These are phyloP conservation scores for Pseudomyrmex dendroicus DNA, from an alignment of 1,140 invertebrate genomes.

Conservation along the genomic window DNA sequence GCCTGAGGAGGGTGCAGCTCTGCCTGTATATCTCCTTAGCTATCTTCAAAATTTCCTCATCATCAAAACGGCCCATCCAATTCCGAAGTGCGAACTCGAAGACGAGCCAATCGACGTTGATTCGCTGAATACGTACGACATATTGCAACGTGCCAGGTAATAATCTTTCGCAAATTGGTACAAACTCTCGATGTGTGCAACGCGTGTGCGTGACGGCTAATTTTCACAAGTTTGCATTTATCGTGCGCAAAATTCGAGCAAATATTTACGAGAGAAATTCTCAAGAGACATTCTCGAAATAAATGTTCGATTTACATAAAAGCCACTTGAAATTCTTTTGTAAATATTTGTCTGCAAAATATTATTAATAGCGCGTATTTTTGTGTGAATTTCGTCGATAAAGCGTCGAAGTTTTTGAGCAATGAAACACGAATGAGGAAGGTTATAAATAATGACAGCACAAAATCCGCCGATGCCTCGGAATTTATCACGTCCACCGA, in stretches of 20 bases:
- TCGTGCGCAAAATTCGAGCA: not conserved
- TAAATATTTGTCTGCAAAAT: not conserved
- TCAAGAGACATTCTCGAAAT: too few relatives aligned
- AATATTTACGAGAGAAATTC: too few relatives aligned
- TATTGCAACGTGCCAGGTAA: slow-evolving; percentile 94
- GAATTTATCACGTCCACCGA: slow-evolving; percentile 25
- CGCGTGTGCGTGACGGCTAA: not conserved
- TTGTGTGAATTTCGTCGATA: too few relatives aligned
- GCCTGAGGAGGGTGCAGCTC: slow-evolving; percentile 91
- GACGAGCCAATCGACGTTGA: slow-evolving; percentile 89
- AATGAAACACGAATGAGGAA: not conserved
- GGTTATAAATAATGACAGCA: not conserved
- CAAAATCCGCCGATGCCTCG: slow-evolving; percentile 17
- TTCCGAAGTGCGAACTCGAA: slow-evolving; percentile 89
- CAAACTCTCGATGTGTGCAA: not conserved
- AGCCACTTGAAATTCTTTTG: not conserved
- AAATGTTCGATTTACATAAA: too few relatives aligned
- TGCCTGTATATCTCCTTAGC: slow-evolving; percentile 94
- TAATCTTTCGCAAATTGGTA: slow-evolving; percentile 43
- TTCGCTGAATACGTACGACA: slow-evolving; percentile 93
- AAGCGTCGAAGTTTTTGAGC: not conserved
- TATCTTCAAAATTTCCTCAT: slow-evolving; percentile 93
- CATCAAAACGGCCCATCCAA: slow-evolving; percentile 88
- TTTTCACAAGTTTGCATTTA: not conserved
- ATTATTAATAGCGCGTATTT: too few relatives aligned